Evolutionary conservation across 1,140 invertebrate genomes (phyloP), one percentile per base, ranked within the genome.

Genomic region (Drosophila nigrodunni): DNA sequence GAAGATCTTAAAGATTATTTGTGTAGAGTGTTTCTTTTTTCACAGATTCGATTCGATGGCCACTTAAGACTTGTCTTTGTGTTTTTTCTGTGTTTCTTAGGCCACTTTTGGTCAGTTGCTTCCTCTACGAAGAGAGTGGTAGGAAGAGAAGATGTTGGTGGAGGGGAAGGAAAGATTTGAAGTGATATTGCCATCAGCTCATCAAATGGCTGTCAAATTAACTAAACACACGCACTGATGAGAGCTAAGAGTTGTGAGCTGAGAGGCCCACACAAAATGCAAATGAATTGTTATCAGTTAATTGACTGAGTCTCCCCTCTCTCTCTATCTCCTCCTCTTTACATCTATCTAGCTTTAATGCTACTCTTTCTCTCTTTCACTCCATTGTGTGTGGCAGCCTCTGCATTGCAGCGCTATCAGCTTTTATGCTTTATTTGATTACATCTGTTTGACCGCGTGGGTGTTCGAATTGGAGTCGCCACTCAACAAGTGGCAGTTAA

Each of bases 201-300:
- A 67, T 83, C 65, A 81, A 85, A 77, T 60, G 82, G 72, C 79
- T 82, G 83, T 86, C 82, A 86, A 87, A 82, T 86, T 88, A 87
- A 81, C 83, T 77, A 88, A 87, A 77, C 44, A 85, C 74, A 85
- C 55, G 46, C 25, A 49, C 7, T 55, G 41, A 35, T 61, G 21
- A 47, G 25, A 7, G 7, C 25, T 30, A 30, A 30, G 25, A 5
- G 25, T 5, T 30, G 25, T 30, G 25, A 30, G 25, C 25, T 30
- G 25, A 18, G 47, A 9, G n/a, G 35, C 82, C 71, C 82, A 79
- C 80, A 80, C 62, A 13, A 61, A 83, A 88, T 88, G 83, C 83
- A 80, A 87, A 87, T 87, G 82, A 87, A 68, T 69, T 82, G 79
- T 87, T 88, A 87, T 88, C 82, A 87, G 83, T 80, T 88, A 80